Conservation (phyloP, 2,797 vertebrate species). For the Cryptoblepharus egeriae region DNA sequence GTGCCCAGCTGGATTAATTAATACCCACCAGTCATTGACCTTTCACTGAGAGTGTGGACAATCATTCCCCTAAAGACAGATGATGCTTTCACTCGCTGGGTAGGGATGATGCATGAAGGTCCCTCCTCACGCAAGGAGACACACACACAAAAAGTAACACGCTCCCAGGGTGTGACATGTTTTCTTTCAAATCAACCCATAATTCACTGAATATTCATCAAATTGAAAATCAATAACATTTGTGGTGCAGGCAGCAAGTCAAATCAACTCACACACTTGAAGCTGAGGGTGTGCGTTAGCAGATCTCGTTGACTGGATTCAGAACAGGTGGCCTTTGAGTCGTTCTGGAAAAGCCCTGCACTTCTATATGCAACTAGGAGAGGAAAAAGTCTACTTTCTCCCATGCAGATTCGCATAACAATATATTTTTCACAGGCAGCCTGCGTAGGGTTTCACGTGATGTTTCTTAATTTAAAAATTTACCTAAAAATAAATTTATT, state of each 20-base stretch:
- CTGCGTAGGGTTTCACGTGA: no score
- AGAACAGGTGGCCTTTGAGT: background rate
- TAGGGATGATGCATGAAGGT: slow-evolving; percentile 59
- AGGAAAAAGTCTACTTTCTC: background rate
- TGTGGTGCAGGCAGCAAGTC: slow-evolving; percentile 6
- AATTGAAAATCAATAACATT: slow-evolving; percentile 32
- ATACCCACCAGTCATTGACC: slow-evolving; percentile 77
- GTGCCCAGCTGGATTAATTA: slow-evolving; percentile 78
- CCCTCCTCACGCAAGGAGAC: slow-evolving; percentile 44
- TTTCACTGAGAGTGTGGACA: slow-evolving; percentile 72
- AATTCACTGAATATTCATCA: slow-evolving; percentile 16
- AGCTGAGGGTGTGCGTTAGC: background rate
- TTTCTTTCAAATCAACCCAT: slow-evolving; percentile 23
- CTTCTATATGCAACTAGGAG: background rate
- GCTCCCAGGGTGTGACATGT: background rate
- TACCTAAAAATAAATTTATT: no score
- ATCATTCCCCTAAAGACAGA: slow-evolving; percentile 73
- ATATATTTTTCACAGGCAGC: no score
- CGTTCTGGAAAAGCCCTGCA: background rate
- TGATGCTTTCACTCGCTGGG: slow-evolving; percentile 64
- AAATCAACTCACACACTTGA: background rate
- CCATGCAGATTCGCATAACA: no score
- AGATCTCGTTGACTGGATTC: slow-evolving; percentile 26
- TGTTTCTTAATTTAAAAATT: no score
- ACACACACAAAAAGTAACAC: background rate